Evolutionary conservation across 2,113 vertebrate species (phyloP).

Genomic region (Nematolebias whitei): DNA sequence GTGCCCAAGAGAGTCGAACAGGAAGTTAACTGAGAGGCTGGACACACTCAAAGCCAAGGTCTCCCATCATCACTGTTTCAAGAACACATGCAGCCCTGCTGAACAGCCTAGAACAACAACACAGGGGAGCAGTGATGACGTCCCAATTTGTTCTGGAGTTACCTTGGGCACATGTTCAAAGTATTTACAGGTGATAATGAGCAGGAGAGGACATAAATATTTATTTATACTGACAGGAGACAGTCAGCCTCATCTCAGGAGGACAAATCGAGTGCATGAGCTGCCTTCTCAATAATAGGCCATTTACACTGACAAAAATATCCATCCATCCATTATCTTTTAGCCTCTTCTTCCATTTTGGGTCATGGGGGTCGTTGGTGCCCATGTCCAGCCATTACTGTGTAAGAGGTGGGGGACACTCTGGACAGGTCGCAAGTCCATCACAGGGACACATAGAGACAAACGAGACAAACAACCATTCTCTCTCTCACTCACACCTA

Average conservation of each 20-base stretch:
- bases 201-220: conserved; percentile 61
- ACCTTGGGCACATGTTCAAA: conserved; percentile 54
- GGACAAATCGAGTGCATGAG: conserved; percentile 23
- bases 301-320: too few relatives aligned
- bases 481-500: too few relatives aligned
- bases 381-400: too few relatives aligned
- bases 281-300: too few relatives aligned
- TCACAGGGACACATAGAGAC: too few relatives aligned
- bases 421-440: too few relatives aligned
- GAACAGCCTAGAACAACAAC: background rate
- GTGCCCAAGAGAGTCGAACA: conserved; percentile 55
- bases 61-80: conserved; percentile 27
- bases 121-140: conserved; percentile 23
- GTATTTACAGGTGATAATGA: conserved; percentile 67
- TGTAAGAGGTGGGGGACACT: too few relatives aligned
- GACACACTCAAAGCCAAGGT: conserved; percentile 27
- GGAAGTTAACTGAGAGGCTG: conserved; percentile 43
- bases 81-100: conserved; percentile 4
- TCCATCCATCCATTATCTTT: too few relatives aligned
- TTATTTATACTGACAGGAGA: conserved; percentile 63
- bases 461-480: too few relatives aligned
- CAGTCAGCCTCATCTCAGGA: conserved; percentile 40
- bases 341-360: too few relatives aligned
- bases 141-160: conserved; percentile 31
- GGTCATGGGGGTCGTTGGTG: too few relatives aligned